Percentiles rank a stretch among this genome's conserved stretches.
phyloP scores from a whole-genome alignment of 2,113 vertebrate species.

The Fukomys damarensis region DNA sequence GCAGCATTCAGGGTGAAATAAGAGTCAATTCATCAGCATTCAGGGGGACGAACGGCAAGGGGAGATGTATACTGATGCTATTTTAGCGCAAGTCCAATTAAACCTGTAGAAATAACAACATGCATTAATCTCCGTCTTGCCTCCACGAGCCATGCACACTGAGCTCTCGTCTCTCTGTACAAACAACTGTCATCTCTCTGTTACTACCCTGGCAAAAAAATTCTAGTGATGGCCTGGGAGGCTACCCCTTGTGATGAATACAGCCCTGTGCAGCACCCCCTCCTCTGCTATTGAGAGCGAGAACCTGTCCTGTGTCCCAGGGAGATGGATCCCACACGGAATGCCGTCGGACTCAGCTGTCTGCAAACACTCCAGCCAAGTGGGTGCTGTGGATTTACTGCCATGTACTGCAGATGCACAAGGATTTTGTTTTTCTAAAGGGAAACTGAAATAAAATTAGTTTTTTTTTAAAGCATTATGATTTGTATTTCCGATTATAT shows the following conservation, averaged over 20 bases:
- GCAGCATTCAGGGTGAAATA: conserved; percentile 75
- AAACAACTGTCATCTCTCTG: conserved; percentile 73
- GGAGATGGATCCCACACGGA: not conserved
- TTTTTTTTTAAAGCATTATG: too few species aligned
- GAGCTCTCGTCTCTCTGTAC: conserved; percentile 59
- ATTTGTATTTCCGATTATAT: not conserved
- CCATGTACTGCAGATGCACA: not conserved
- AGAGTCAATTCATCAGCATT: conserved; percentile 85
- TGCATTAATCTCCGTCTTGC: conserved; percentile 70
- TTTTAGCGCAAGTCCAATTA: conserved; percentile 84
- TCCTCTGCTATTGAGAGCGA: not conserved
- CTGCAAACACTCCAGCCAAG: not conserved
- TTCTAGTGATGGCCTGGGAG: not conserved
- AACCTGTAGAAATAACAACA: conserved; percentile 79
- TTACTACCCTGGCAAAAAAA: conserved; percentile 41
- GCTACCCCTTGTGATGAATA: not conserved
- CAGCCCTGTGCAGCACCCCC: not conserved
- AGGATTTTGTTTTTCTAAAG: conserved; percentile 2
- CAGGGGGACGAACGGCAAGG: conserved; percentile 74
- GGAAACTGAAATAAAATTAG: not conserved
- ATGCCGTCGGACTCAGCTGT: not conserved
- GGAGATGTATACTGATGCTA: conserved; percentile 69
- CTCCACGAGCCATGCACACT: conserved; percentile 1
- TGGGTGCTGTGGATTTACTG: not conserved
- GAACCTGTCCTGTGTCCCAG: not conserved